Base-by-base conservation (phyloP, 2,797 vertebrate species). In the Bryconaethiops microstoma region DNA sequence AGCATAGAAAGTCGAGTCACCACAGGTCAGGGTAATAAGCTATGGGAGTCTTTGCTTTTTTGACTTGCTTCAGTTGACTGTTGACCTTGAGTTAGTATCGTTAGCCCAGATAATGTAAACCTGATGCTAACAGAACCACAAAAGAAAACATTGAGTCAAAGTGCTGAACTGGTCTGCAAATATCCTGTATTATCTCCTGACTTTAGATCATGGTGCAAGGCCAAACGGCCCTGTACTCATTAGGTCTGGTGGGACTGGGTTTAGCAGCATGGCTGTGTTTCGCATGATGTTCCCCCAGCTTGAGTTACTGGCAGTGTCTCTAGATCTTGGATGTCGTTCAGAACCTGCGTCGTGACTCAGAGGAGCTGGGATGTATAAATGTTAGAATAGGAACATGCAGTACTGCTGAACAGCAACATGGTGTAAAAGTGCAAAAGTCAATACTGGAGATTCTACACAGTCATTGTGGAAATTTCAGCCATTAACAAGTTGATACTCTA, bases 301-400 rank as follows among this genome's bases (percentile, higher is more conserved):
- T 70, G 81, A 65, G 69, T 83, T 82, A 75, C 69, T 86, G 81
- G 72, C 82, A 84, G 55, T 2, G 60, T 29, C 40, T n/a, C 70
- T 77, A 67, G 50, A 23, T 52, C 62, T 77, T 84, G 80, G 71
- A 76, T 76, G 68, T 39, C 23, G 52, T 75, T 82, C 71, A 82
- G 80, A 68, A 59, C 1, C 19, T 77, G 65, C 69, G 79, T 88
- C 52, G 72, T 89, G 86, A 82, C 84, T 83, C 73, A 69, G 25
- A 16, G 54, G 75, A 79, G 73, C 76, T 23, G 50, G 64, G 57
- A 79, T 40, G 54, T 68, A 50, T 84, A 73, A n/a, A 35, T 79
- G 54, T 70, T 50, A 17, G 23, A 81, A 82, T 77, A 71, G 50
- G 63, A 74, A 73, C 40, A 12, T 74, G 57, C 64, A 76, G 57